These are phyloP conservation scores for Hippoglossus hippoglossus DNA, from an alignment of 2,797 vertebrate genomes.

Conservation along the genomic window DNA sequence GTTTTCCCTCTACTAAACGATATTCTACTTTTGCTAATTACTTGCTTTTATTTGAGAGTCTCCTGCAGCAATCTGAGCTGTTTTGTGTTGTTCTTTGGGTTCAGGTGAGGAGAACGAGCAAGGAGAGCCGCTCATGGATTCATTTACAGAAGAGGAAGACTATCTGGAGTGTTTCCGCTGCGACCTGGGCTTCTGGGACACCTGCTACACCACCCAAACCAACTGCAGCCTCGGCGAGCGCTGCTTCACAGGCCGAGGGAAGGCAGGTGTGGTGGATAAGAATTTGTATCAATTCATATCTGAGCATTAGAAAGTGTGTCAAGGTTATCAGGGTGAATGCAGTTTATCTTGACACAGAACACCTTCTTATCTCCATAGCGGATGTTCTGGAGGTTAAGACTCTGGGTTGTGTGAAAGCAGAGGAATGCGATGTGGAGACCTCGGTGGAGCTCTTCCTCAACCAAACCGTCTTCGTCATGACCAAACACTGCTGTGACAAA, in stretches of 20 bases:
- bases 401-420: slow-evolving; percentile 71
- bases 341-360: not conserved
- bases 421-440: slow-evolving; percentile 65
- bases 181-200: slow-evolving; percentile 81
- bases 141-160: slow-evolving; percentile 34
- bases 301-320: not conserved
- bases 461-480: slow-evolving; percentile 74
- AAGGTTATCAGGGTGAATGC: not conserved
- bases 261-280: slow-evolving; percentile 65
- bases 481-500: slow-evolving; percentile 77
- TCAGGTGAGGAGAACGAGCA: slow-evolving; percentile 68
- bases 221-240: slow-evolving; percentile 72
- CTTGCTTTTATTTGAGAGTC: not conserved
- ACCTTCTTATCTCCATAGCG: slow-evolving; percentile 49
- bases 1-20: not conserved
- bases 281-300: not conserved
- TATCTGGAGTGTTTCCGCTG: slow-evolving; percentile 77
- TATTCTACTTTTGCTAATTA: not conserved
- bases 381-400: slow-evolving; percentile 74
- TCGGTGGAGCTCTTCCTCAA: slow-evolving; percentile 61
- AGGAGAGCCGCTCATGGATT: slow-evolving; percentile 42
- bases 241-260: slow-evolving; percentile 79
- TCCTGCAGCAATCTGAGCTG: not conserved
- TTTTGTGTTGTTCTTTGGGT: slow-evolving; percentile 2
- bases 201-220: slow-evolving; percentile 74